phyloP scores from a whole-genome alignment of 2,888 invertebrate species.

The Eristalis tenax region DNA sequence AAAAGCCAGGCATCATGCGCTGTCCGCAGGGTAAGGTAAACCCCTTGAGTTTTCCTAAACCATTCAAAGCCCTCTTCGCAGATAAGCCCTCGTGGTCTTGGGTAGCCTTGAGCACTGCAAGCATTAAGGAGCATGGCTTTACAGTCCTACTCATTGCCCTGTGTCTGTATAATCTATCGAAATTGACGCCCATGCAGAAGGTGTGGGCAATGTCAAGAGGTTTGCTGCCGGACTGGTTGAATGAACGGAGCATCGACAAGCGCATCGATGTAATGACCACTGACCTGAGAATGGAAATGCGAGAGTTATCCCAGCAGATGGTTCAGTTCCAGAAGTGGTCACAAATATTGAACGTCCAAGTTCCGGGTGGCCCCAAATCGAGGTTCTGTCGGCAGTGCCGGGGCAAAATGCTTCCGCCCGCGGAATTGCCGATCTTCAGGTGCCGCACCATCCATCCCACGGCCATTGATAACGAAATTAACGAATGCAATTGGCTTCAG shows the following conservation, averaged over 20 bases:
- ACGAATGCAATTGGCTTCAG: conserved; percentile 44
- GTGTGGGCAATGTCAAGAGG: conserved; percentile 6
- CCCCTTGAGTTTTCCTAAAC: not conserved
- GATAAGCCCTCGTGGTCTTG: not conserved
- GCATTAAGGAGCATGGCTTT: conserved; percentile 19
- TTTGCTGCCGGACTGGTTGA: conserved; percentile 6
- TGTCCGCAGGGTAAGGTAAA: not conserved
- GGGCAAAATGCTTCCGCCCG: not conserved
- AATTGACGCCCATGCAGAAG: not conserved
- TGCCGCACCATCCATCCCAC: not conserved
- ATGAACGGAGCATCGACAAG: not conserved
- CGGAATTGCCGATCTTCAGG: not conserved
- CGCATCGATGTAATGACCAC: conserved; percentile 10
- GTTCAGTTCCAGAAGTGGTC: conserved; percentile 41
- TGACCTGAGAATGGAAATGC: conserved; percentile 47
- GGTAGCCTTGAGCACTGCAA: not conserved
- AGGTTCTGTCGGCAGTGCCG: conserved; percentile 1
- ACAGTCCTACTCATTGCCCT: conserved; percentile 19
- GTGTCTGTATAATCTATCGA: conserved; percentile 41
- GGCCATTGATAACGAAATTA: not conserved
- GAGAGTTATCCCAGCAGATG: conserved; percentile 38
- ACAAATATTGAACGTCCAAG: not conserved
- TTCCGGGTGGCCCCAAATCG: not conserved
- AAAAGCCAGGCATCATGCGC: not conserved
- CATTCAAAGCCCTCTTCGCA: not conserved